Base-by-base conservation (phyloP, 1,140 invertebrate genomes). In the Steinernema feltiae region DNA sequence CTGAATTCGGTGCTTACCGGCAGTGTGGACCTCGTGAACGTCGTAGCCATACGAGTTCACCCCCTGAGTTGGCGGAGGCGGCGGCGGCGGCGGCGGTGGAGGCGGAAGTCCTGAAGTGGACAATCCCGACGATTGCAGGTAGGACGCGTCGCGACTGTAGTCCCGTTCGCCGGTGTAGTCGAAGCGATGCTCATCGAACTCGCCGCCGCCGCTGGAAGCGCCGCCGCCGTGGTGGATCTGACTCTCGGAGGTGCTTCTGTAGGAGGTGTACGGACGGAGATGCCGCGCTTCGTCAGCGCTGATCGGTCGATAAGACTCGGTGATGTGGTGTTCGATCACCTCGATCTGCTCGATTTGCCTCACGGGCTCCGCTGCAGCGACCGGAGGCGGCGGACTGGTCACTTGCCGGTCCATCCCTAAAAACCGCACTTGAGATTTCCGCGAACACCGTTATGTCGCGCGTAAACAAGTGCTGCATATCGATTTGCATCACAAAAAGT, bases 311-410 rank as follows among this genome's bases (percentile, higher is more conserved):
- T 78, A 41, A 0, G 73, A 73, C 27, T 86, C 82, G 1, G 76
- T 79, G 1, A 85, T 74, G 30, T 74, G 75, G 27, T 79, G 74
- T 32, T 85, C 83, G 35, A 85, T 84, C 0, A 85, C 76, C 63
- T 85, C 83, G 31, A 85, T 84, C 63, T 86, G 83, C 69, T 85
- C 83, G 12, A 86, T 69, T 48, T 78, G 79, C 48, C 77, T 72
- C 17, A 30, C 29, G 35, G 77, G 77, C 35, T 78, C 77, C 7
- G 53, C 53, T 27, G 7, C 7, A 21, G 53, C 12, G 7, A 18
- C 7, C 18, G 35, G 7, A 7, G 35, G 35, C 18, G 35, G 35
- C 12, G 53, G 53, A 27, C 53, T 63, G 53, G 53, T 27, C 24
- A 27, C 12, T 63, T 63, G 53, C 53, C 53, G 53, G 53, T 63